Conservation (phyloP, 2,797 vertebrate species). For the Moxostoma hubbsi region DNA sequence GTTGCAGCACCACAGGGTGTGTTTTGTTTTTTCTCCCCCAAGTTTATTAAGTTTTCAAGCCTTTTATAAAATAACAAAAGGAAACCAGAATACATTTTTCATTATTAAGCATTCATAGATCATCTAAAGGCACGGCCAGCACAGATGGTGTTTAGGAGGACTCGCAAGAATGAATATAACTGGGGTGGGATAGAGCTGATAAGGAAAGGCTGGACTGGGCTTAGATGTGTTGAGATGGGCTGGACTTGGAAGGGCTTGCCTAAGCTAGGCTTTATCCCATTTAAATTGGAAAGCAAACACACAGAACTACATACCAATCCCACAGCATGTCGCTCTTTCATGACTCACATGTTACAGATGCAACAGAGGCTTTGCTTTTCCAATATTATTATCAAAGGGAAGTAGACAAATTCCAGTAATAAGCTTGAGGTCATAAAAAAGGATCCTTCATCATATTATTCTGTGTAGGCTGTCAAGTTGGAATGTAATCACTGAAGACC, state of each 20-base stretch:
- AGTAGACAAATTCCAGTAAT: constrained; percentile 19
- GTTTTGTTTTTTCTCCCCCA: constrained; percentile 52
- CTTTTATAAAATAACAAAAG: constrained; percentile 70
- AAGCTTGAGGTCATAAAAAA: constrained; percentile 61
- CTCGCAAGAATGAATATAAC: constrained; percentile 68
- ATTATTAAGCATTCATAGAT: constrained; percentile 78
- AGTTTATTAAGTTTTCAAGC: constrained; percentile 59
- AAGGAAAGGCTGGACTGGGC: constrained; percentile 9
- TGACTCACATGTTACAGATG: constrained; percentile 3
- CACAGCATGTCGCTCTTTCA: neutral
- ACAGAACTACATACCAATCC: constrained; percentile 5
- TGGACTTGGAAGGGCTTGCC: constrained; percentile 3
- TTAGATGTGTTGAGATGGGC: neutral
- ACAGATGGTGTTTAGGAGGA: constrained; percentile 68
- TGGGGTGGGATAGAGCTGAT: constrained; percentile 14
- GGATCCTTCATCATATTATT: constrained; percentile 74
- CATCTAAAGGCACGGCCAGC: constrained; percentile 68
- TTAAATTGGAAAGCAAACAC: constrained; percentile 27
- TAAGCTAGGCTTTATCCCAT: constrained; percentile 26
- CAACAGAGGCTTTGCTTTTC: constrained; percentile 2
- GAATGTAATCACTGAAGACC: constrained; percentile 77
- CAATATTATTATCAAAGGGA: constrained; percentile 19
- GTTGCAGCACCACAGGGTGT: neutral
- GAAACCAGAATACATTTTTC: constrained; percentile 78
- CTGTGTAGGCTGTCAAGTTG: constrained; percentile 73